Evolutionary conservation across 2,888 invertebrate species (phyloP), one percentile per base, ranked within the genome.

Genomic region (Gandaritis pyraliata): DNA sequence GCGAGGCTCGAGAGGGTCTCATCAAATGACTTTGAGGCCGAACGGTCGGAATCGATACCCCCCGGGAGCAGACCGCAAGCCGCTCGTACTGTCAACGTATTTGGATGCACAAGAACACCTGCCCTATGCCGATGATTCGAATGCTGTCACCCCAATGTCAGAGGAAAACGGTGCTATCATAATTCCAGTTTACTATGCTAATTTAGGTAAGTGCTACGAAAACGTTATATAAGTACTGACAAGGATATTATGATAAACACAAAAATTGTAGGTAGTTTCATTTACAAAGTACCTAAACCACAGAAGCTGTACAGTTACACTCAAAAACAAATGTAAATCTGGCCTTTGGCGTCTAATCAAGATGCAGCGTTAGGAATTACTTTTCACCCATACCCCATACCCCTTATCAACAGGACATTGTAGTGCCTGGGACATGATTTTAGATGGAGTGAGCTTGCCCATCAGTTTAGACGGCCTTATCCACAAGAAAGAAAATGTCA

Each of bases 161-260:
- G 98, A 98, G 93, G 98, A 98, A 91, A 98, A 98, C 88, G 98
- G 98, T 82, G 97, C 97, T 83, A 97, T 98, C 88, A 96, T 98
- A 80, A 97, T 98, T 78, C 97, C 97, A 63, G 96, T 96, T 84
- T 97, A 97, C 92, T 96, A 97, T 86, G 95, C 96, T 78, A 97
- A 96, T 91, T 93, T 96, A 93, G 96, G 96, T 94, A 80, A 78
- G 86, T 64, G 29, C 15, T 78, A 58, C 33, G 8, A 33, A 33
- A 33, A 33, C 33, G 10, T 10, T 33, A 8, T 33, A 8, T 33
- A 33, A 33, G 10, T 33, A 33, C 10, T 33, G 10, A 6, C 8
- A 33, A 33, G 33, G 33, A 33, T 33, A 33, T 33, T 33, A 33
- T 33, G 1, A 33, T 10, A 15, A 43, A 13, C 3, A 18, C 8